These are phyloP conservation scores for Cephus pygmeus DNA, from an alignment of 2,888 invertebrate genomes.

Conservation along the genomic window DNA sequence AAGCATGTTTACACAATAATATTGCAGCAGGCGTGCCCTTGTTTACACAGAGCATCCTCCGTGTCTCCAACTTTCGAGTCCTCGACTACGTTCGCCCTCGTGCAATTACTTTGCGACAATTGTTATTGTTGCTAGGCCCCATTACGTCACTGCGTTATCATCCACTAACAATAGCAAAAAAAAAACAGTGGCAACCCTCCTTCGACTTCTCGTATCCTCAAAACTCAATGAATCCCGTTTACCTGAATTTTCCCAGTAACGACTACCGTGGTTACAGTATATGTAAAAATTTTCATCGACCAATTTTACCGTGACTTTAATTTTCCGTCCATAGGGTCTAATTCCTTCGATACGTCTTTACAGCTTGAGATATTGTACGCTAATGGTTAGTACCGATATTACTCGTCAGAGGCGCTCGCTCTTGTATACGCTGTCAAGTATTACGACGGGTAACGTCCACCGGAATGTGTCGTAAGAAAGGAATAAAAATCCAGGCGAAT, in stretches of 20 bases:
- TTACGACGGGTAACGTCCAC: not conserved
- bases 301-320: not conserved
- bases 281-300: not conserved
- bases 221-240: not conserved
- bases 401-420: not conserved
- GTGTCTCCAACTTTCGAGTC: conserved; percentile 15
- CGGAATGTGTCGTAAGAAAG: not conserved
- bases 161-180: not conserved
- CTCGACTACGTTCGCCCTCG: conserved; percentile 9
- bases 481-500: not conserved
- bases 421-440: not conserved
- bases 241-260: not conserved
- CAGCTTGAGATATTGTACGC: not conserved
- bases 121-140: conserved; percentile 17
- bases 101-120: conserved; percentile 19
- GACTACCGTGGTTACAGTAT: not conserved
- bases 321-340: not conserved
- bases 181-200: not conserved
- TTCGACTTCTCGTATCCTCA: not conserved
- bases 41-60: conserved; percentile 22
- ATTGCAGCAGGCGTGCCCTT: conserved; percentile 20
- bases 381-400: not conserved
- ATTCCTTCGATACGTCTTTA: not conserved
- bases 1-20: conserved; percentile 25
- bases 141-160: not conserved